Conservation (phyloP, 2,888 invertebrate genomes). For the Poecilobothrus nobilitatus region DNA sequence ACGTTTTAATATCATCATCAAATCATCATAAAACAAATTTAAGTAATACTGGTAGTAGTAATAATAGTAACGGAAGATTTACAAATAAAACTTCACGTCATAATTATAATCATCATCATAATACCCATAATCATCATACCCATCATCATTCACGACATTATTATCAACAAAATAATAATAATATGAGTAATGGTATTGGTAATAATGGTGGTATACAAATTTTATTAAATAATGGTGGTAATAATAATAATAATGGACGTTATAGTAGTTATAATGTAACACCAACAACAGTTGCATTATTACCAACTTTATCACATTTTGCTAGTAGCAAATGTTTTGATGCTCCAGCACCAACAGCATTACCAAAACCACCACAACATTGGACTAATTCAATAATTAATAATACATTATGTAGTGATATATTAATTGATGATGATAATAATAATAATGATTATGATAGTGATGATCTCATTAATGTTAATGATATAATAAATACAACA, state of each 20-base stretch:
- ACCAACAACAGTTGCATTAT: slow-evolving; percentile 34
- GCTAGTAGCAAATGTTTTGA: slow-evolving; percentile 78
- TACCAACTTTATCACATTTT: slow-evolving; percentile 43
- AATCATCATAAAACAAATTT: slow-evolving; percentile 25
- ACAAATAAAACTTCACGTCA: slow-evolving; percentile 15
- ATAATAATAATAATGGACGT: slow-evolving; percentile 20
- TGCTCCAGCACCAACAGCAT: slow-evolving; percentile 66
- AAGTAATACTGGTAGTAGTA: slow-evolving; percentile 29
- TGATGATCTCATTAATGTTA: slow-evolving; percentile 9
- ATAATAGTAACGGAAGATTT: slow-evolving; percentile 27
- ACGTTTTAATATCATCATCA: slow-evolving; percentile 17
- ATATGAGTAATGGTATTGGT: slow-evolving; percentile 22
- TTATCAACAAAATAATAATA: neutral
- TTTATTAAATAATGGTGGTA: slow-evolving; percentile 18
- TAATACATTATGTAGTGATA: slow-evolving; percentile 18
- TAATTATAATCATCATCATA: slow-evolving; percentile 18
- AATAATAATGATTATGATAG: slow-evolving; percentile 1
- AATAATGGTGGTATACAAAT: slow-evolving; percentile 27
- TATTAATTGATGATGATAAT: slow-evolving; percentile 42
- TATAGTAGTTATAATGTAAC: slow-evolving; percentile 28
- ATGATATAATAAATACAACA: neutral
- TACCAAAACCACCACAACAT: slow-evolving; percentile 72
- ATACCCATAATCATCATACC: slow-evolving; percentile 14
- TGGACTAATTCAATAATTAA: slow-evolving; percentile 51
- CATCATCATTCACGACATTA: slow-evolving; percentile 15